Base-by-base conservation (phyloP, 2,888 invertebrate genomes). In the Tetropium fuscum region DNA sequence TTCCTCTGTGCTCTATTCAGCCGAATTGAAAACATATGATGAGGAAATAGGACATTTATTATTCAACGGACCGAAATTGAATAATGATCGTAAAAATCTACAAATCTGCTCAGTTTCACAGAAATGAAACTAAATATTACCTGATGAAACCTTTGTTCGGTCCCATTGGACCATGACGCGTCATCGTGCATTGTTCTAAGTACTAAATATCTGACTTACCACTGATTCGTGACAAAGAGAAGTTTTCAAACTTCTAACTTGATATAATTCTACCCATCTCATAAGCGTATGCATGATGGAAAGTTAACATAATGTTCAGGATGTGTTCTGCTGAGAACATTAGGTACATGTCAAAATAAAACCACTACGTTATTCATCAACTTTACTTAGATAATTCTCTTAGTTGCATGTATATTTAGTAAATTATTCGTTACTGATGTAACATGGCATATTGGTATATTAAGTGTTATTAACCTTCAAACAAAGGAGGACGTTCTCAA, bases 51-150 rank as follows among this genome's bases (percentile, higher is more conserved):
- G 59, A 59, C 60, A 61, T 58, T 64, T 64, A 63, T 59, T 63
- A 60, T 63, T 58, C 68, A 63, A 43, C 60, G 59, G 59, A 58
- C 62, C 58, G 63, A 62, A 62, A 65, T 58, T 68, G 63, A 64
- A 68, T 65, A 63, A 64, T 57, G 56, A 60, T 51, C 53, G 55
- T 64, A 63, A 63, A 63, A 63, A 65, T 65, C 59, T 53, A 58
- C 34, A 53, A 53, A 45, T 59, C 53, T 43, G 58, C 60, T 59
- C 62, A 49, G 57, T 60, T 66, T 51, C 54, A 63, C 49, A 41
- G 54, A 34, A 48, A 59, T 45, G 53, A 56, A 66, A 66, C 58
- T 64, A 62, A 66, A 64, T 59, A 53, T 57, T 60, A 66, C 63
- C 58, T 58, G 59, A 45, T 58, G 57, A 43, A 57, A 60, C 43